Evolutionary conservation across 2,888 invertebrate genomes (phyloP).

Genomic region (Rhamnusium bicolor): DNA sequence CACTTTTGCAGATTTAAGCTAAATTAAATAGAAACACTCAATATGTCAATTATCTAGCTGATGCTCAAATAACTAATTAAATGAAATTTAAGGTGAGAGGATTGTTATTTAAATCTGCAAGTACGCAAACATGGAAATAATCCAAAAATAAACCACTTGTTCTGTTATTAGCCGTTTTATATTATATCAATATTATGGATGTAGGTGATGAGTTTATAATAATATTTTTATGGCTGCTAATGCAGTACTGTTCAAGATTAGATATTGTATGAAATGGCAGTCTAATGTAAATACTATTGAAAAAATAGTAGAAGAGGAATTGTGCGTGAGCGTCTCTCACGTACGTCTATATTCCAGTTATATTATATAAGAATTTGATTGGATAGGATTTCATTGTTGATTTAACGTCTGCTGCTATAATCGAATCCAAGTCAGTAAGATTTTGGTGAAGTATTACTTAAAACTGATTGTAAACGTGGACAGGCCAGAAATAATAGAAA

Average conservation of each 20-base stretch:
- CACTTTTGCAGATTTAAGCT: no score
- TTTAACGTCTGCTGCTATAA: not conserved
- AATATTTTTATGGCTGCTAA: not conserved
- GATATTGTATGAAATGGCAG: not conserved
- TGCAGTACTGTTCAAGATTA: constrained; percentile 3
- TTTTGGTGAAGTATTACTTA: no score
- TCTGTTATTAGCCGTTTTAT: not conserved
- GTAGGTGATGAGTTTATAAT: not conserved
- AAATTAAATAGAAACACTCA: no score
- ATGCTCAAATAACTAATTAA: no score
- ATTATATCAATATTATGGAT: not conserved
- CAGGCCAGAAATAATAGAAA: no score
- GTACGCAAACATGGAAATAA: no score
- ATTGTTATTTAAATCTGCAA: no score
- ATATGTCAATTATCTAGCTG: no score
- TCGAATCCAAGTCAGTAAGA: not conserved
- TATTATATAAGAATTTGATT: not conserved
- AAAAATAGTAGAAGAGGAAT: constrained; percentile 2
- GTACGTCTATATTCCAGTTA: not conserved
- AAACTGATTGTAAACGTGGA: not conserved
- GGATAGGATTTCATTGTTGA: not conserved
- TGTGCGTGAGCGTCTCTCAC: not conserved
- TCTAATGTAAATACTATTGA: not conserved
- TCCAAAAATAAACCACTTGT: not conserved
- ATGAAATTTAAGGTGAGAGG: no score